These are phyloP conservation scores for Drosophila villosipedis DNA, from an alignment of 2,888 invertebrate genomes.

Conservation along the genomic window DNA sequence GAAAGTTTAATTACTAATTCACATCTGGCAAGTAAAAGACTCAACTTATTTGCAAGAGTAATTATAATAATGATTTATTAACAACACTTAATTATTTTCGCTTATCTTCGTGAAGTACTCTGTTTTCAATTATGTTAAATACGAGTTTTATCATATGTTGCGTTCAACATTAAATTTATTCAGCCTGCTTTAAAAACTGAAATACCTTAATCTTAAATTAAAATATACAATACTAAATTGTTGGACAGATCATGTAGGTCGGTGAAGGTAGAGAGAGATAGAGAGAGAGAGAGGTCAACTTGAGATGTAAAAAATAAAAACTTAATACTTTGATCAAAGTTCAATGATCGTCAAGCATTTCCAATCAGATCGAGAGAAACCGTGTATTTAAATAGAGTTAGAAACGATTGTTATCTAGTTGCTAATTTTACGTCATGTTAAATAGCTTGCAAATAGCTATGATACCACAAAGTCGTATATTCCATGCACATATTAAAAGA, in stretches of 20 bases:
- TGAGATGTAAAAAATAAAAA: too few relatives aligned
- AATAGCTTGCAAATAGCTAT: not conserved
- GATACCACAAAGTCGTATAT: not conserved
- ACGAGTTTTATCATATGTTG: too few relatives aligned
- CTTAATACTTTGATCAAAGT: not conserved
- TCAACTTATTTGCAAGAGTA: not conserved
- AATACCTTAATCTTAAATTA: too few relatives aligned
- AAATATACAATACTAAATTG: too few relatives aligned
- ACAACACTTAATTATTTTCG: not conserved
- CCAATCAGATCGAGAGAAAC: not conserved
- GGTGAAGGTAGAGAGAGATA: too few relatives aligned
- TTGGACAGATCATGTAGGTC: too few relatives aligned
- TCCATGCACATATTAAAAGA: not conserved
- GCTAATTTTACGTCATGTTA: not conserved
- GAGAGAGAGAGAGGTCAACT: too few relatives aligned
- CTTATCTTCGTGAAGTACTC: not conserved
- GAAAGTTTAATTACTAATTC: not conserved
- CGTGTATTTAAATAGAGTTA: not conserved
- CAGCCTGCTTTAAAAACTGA: too few relatives aligned
- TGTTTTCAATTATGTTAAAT: not conserved
- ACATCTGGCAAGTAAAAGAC: not conserved
- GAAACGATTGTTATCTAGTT: not conserved
- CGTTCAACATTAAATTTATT: too few relatives aligned
- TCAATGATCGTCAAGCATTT: not conserved
- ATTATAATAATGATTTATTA: not conserved